Percentiles rank a stretch among this genome's conserved stretches.
Conservation (phyloP, 2,888 invertebrate species). For the Torymus texanus region DNA sequence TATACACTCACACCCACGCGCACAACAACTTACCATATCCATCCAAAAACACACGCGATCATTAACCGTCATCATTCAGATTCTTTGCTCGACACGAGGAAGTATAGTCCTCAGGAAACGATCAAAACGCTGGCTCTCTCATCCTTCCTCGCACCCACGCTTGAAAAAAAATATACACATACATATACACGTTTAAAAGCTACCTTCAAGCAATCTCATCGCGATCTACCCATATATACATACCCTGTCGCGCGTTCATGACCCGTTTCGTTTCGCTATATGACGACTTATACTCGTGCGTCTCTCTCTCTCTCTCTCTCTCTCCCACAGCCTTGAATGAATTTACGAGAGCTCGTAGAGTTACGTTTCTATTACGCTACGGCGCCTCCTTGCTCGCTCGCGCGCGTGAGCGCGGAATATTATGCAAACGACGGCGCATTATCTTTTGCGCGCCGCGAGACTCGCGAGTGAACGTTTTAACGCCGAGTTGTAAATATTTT, state of each 20-base stretch:
- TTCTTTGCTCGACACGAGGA: too few relatives aligned
- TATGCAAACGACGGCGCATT: constrained; percentile 27
- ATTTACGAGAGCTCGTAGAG: constrained; percentile 40
- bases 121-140: too few relatives aligned
- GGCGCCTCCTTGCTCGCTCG: neutral
- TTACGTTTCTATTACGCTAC: constrained; percentile 33
- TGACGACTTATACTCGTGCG: neutral
- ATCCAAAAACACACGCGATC: too few relatives aligned
- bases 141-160: too few relatives aligned
- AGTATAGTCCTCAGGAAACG: too few relatives aligned
- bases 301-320: neutral
- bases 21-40: too few relatives aligned
- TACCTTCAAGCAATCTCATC: too few relatives aligned
- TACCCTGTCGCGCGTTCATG: constrained; percentile 21
- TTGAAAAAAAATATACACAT: too few relatives aligned
- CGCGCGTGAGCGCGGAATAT: neutral
- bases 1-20: too few relatives aligned
- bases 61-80: too few relatives aligned
- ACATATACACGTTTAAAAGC: too few relatives aligned
- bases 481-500: constrained; percentile 36
- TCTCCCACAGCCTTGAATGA: constrained; percentile 30
- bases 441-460: constrained; percentile 15
- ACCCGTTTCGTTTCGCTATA: constrained; percentile 19
- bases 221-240: too few relatives aligned
- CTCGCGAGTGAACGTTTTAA: constrained; percentile 8